phyloP scores from a whole-genome alignment of 2,797 vertebrate genomes.

The Mus minutoides region DNA sequence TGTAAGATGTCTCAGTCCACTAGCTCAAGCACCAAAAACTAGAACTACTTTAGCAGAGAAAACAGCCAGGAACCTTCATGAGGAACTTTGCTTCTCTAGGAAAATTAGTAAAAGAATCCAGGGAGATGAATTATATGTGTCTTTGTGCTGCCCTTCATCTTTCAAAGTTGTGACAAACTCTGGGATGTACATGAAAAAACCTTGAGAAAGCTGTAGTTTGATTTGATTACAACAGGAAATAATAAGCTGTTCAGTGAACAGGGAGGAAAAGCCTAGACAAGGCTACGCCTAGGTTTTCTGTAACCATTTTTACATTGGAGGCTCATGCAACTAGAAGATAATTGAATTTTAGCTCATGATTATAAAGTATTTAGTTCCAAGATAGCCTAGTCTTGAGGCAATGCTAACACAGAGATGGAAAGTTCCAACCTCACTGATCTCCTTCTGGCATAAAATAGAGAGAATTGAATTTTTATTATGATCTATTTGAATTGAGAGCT shows the following conservation, averaged over 20 bases:
- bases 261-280: conserved; percentile 16
- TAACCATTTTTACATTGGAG: conserved; percentile 49
- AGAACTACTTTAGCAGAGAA: background rate
- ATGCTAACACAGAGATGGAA: background rate
- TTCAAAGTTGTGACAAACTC: conserved; percentile 1
- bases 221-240: conserved; percentile 53
- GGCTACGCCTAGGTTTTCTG: background rate
- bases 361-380: conserved; percentile 36
- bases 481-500: conserved; percentile 32
- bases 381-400: background rate
- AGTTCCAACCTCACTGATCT: background rate
- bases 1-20: background rate
- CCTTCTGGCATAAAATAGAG: background rate
- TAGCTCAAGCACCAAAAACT: background rate
- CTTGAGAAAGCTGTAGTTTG: background rate
- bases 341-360: conserved; percentile 52
- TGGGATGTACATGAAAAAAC: background rate
- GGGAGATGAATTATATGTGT: background rate
- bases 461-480: background rate
- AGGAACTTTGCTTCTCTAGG: conserved; percentile 15
- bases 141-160: background rate
- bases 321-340: background rate
- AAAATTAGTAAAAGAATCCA: conserved; percentile 49
- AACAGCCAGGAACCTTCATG: conserved; percentile 11
- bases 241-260: background rate